phyloP scores from a whole-genome alignment of 92 coral and sea anemone species.

The Porites rus region DNA sequence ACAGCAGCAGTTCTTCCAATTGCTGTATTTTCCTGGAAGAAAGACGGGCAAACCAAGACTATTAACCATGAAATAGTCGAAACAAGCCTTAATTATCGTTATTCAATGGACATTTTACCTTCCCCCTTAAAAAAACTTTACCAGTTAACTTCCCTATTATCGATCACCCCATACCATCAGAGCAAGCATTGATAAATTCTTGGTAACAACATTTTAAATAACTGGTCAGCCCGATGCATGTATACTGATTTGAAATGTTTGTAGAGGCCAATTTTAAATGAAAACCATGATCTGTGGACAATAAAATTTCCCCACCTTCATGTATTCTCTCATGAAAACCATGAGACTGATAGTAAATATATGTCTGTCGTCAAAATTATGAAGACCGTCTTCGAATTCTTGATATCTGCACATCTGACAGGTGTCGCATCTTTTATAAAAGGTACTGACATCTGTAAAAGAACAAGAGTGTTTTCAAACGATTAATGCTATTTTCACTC shows the following conservation, averaged over 20 bases:
- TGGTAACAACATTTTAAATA: no score
- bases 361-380: slow-evolving; percentile 40
- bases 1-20: slow-evolving; percentile 29
- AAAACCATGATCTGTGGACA: neutral
- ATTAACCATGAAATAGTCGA: no score
- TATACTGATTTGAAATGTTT: neutral
- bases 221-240: neutral
- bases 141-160: no score
- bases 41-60: neutral
- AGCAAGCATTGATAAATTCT: no score
- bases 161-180: no score
- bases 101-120: no score
- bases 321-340: neutral
- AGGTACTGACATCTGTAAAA: neutral
- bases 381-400: slow-evolving; percentile 33
- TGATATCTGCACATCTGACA: slow-evolving; percentile 48
- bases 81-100: no score
- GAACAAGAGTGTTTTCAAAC: neutral
- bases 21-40: slow-evolving; percentile 45
- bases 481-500: no score
- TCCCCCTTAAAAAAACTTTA: no score
- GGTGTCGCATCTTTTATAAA: slow-evolving; percentile 11
- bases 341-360: slow-evolving; percentile 21
- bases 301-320: neutral
- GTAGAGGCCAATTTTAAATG: neutral